phyloP scores from a whole-genome alignment of 2,797 vertebrate genomes.

The Peromyscus aztecus region DNA sequence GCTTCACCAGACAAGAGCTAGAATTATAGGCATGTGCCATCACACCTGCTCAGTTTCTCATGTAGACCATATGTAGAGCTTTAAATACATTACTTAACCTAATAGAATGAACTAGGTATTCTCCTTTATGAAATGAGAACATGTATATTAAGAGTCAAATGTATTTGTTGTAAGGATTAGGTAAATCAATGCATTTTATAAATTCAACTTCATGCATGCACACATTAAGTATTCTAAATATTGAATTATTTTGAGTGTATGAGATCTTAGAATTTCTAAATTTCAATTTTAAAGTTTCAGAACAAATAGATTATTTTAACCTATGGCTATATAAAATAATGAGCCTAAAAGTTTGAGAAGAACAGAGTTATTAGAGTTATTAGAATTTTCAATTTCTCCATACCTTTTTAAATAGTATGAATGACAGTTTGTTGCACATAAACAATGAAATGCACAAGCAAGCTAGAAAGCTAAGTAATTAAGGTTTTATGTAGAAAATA shows the following conservation, averaged over 20 bases:
- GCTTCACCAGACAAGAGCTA: too few species aligned
- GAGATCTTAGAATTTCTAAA: not conserved
- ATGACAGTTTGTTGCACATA: slow-evolving; percentile 14
- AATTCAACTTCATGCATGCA: not conserved
- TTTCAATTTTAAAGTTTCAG: not conserved
- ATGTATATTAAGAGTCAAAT: not conserved
- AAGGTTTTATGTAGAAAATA: not conserved
- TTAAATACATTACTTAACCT: not conserved
- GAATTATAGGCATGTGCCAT: not conserved
- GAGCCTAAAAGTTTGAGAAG: not conserved
- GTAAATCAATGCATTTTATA: not conserved
- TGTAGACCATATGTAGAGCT: not conserved
- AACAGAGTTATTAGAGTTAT: not conserved
- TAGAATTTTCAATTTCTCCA: not conserved
- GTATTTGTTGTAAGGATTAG: not conserved
- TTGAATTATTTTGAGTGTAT: not conserved
- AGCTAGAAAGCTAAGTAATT: slow-evolving; percentile 23
- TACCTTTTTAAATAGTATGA: not conserved
- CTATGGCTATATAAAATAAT: not conserved
- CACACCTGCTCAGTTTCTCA: not conserved
- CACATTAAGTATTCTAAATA: not conserved
- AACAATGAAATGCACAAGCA: slow-evolving; percentile 37
- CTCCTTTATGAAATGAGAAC: not conserved
- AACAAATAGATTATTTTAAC: not conserved
- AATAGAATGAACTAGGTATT: not conserved